A percentile compares a stretch with the other conserved stretches of the same genome.
Conservation (phyloP, 1,140 invertebrate genomes). For the Platorchestia sp. region DNA sequence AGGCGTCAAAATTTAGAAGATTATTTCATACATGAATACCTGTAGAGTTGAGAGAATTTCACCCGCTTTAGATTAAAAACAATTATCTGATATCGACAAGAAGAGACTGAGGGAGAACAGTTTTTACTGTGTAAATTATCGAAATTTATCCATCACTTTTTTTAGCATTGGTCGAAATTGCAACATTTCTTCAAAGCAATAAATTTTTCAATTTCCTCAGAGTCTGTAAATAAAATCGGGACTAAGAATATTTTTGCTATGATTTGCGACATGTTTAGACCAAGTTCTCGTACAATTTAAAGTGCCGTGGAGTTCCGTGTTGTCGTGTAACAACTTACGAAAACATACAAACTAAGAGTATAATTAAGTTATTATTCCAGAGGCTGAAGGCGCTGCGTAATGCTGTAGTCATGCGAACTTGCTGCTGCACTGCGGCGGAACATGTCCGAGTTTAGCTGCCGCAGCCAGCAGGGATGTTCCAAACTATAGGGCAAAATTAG, state of each 20-base stretch:
- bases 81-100: not conserved
- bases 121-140: not conserved
- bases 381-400: not conserved
- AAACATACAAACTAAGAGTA: not conserved
- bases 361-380: not conserved
- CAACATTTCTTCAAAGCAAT: not conserved
- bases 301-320: not conserved
- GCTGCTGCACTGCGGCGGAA: not conserved
- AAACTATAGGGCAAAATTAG: not conserved
- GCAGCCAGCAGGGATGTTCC: not conserved
- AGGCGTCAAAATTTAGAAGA: too few species aligned
- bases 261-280: too few species aligned
- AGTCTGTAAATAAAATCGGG: not conserved
- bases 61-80: not conserved
- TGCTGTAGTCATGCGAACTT: not conserved
- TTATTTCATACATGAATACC: too few species aligned
- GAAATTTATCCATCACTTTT: not conserved
- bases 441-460: not conserved
- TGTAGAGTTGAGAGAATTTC: too few species aligned
- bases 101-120: not conserved
- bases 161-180: not conserved
- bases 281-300: not conserved
- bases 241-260: not conserved
- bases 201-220: not conserved
- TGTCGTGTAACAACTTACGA: not conserved